Base-by-base conservation (phyloP, 1,140 invertebrate genomes). In the Hyposmocoma kahamanoa region DNA sequence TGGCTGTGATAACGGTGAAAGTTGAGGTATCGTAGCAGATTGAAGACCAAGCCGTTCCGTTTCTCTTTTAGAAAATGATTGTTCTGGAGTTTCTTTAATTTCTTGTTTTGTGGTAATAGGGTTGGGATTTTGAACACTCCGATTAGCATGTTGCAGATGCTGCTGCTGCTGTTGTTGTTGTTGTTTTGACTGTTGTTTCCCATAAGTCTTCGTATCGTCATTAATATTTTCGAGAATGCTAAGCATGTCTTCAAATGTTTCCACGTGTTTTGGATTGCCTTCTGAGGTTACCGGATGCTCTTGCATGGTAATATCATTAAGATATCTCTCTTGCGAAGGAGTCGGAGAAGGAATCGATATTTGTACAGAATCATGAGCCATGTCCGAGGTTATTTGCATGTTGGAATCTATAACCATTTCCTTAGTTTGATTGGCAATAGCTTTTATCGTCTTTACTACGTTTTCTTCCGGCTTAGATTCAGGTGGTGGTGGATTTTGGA, bases 1-100 rank as follows among this genome's bases (percentile, higher is more conserved):
- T 0, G 92, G 91, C 70, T 92, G 91, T 0, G 91, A 92, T 1
- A 93, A 57, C 0, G 92, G 92, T 0, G 91, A 92, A 3, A 92
- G 70, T 68, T 92, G 91, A 1, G 91, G 90, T 24, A 91, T 75
- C 11, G 86, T 84, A 13, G 89, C 88, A 3, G 88, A 78, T 42
- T 86, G 84, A 2, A 82, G 38, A 22, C 50, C 60, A 15, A 84
- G 28, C 56, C 78, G 74, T 56, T 72, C 84, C 32, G 60, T 60
- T 50, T 74, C 78, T 50, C 74, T 57, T 50, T 73, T 70, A 9
- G 69, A 47, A 53, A 74, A 76, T 38, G 56, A 24, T 55, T 66
- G 65, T 28, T 83, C 75, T 42, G 67, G 66, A 43, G 38, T 19
- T 50, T 84, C 81, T 54, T 80, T 80, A 19, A 54, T 74, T 18